Percentiles rank a stretch among this genome's conserved stretches.
Conservation (phyloP, 1,140 invertebrate genomes). For the silkworm (Bombyx mori) region DNA sequence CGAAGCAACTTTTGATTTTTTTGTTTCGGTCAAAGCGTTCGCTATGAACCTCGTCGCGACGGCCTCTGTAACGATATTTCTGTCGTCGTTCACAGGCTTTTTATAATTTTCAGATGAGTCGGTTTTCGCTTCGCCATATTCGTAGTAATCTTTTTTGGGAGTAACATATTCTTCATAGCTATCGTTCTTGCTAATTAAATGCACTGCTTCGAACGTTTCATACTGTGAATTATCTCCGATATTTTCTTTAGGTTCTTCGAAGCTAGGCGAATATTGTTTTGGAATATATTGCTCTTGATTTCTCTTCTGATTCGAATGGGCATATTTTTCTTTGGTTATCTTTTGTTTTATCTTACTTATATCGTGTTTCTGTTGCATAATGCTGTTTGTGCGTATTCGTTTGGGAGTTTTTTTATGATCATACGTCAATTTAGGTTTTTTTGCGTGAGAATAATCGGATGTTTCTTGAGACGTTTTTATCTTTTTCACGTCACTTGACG, state of each 20-base stretch:
- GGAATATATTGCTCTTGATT: background rate
- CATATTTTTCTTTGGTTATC: background rate
- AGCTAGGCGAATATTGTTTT: background rate
- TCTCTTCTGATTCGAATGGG: background rate
- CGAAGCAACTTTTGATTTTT: background rate
- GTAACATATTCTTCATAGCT: conserved; percentile 45
- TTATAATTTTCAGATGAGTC: background rate
- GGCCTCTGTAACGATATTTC: too few species aligned
- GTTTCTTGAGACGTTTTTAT: conserved; percentile 20
- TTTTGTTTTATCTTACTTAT: background rate
- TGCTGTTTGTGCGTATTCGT: background rate
- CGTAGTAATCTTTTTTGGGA: conserved; percentile 25
- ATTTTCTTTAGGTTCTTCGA: background rate
- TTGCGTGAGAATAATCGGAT: too few species aligned
- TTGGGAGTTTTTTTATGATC: background rate
- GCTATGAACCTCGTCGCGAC: conserved; percentile 22
- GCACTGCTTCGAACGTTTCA: background rate
- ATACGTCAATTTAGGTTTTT: background rate
- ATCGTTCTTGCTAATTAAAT: conserved; percentile 26
- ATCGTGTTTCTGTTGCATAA: background rate
- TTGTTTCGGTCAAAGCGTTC: conserved; percentile 2
- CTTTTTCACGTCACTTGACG: conserved; percentile 17
- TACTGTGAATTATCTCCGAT: background rate
- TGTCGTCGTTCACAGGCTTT: background rate
- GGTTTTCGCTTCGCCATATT: conserved; percentile 1